Base-by-base conservation (phyloP, 2,113 vertebrate genomes). In the Panurus biarmicus region DNA sequence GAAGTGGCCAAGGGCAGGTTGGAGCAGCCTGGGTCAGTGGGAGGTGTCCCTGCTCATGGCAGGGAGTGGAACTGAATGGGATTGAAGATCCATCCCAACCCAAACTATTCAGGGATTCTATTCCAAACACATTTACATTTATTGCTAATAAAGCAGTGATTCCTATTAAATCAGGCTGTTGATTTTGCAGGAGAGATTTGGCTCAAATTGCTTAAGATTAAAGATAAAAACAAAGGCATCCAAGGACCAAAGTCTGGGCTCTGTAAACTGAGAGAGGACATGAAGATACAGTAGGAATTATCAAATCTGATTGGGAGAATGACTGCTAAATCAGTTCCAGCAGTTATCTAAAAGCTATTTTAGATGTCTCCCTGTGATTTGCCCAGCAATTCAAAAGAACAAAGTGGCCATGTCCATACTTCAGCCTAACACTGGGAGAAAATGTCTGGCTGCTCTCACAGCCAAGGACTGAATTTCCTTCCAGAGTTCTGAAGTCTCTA, bases 331-430 rank as follows among this genome's bases (percentile, higher is more conserved):
- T 9, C 16, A 36, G 50, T 33, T 84, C 57, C 28, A 61, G 20
- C 50, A 36, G 7, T 69, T 67, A 28, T 3, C 35, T 40, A 22
- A 17, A 73, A 87, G 44, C 26, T 12, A 6, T 12, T 89, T 48
- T 14, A 48, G 17, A 57, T 36, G 11, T 45, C 91, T 31, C 31
- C 10, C 36, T 42, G n/a, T 10, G 15, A 42, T 23, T 48, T 73
- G 17, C n/a, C 10, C 17, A 44, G 16, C 11, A 11, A 40, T 5
- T 15, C n/a, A 33, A 54, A 60, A 24, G 3, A 51, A 1, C 0
- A 10, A 69, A 84, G 18, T 14, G 75, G 22, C 66, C 25, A 15
- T 0, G 18, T 16, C 29, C 3, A 1, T 48, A 47, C 61, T 77
- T 61, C 77, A 81, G 47, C 35, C 38, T 29, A 2, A 48, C 4